A percentile compares a stretch with the other conserved stretches of the same genome.
Evolutionary conservation across 2,113 vertebrate genomes (phyloP).

Genomic region (Trematomus loennbergii): DNA sequence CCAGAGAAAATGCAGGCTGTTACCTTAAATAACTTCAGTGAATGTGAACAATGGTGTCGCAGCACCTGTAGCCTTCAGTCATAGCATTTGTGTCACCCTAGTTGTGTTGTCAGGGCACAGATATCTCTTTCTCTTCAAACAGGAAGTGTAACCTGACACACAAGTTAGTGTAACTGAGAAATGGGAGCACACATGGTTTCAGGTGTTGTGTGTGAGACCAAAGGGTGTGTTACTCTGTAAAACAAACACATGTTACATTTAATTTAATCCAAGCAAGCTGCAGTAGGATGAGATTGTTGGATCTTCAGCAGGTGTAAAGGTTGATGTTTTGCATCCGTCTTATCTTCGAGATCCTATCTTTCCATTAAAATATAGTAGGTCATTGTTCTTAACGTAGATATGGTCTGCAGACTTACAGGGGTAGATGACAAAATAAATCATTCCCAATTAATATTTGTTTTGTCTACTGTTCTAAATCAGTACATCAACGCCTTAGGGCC

Average conservation of each 20-base stretch:
- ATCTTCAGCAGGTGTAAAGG: neutral
- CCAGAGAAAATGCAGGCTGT: neutral
- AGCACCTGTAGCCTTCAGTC: slow-evolving; percentile 6
- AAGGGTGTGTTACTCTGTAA: neutral
- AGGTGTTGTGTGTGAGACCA: slow-evolving; percentile 16
- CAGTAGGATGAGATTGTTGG: neutral
- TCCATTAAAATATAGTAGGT: neutral
- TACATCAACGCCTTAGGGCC: neutral
- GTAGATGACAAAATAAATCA: neutral
- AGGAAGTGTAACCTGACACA: slow-evolving; percentile 22
- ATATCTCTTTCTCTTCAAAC: neutral
- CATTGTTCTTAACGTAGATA: no score
- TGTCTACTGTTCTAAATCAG: neutral
- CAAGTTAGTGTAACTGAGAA: neutral
- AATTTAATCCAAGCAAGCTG: no score
- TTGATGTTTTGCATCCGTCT: neutral
- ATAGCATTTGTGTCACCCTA: neutral
- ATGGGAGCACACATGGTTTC: neutral
- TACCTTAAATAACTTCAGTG: neutral
- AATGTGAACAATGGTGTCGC: neutral
- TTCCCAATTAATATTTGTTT: no score
- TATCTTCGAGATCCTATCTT: neutral
- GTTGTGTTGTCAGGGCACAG: neutral
- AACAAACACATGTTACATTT: no score
- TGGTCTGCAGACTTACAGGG: neutral